phyloP scores from a whole-genome alignment of 2,888 invertebrate genomes.

The Andrena bucephala region DNA sequence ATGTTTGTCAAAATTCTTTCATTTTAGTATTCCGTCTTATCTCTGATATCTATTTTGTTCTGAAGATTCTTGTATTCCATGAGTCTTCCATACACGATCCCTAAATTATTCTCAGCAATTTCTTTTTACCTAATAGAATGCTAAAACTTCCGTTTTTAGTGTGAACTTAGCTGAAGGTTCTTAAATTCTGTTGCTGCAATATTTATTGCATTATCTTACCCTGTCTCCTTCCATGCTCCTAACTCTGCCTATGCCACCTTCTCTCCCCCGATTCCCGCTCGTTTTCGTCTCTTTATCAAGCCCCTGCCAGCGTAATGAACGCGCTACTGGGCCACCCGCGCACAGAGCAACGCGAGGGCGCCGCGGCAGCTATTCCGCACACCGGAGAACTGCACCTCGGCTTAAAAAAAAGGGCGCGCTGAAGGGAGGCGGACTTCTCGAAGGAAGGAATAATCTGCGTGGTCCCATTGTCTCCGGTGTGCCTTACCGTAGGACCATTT shows the following conservation, averaged over 20 bases:
- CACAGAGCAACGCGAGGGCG: slow-evolving; percentile 31
- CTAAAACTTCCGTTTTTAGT: too few species aligned
- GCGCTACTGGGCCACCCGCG: slow-evolving; percentile 77
- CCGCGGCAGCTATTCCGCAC: slow-evolving; percentile 26
- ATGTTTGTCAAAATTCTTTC: too few species aligned
- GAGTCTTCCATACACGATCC: too few species aligned
- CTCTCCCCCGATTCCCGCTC: not conserved
- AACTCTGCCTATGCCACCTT: not conserved
- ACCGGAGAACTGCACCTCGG: slow-evolving; percentile 20
- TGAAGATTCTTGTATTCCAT: too few species aligned
- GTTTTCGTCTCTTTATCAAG: slow-evolving; percentile 52
- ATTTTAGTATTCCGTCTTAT: too few species aligned
- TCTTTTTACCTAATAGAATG: too few species aligned
- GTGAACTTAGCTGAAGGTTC: not conserved
- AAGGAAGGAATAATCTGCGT: slow-evolving; percentile 60
- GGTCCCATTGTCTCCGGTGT: slow-evolving; percentile 70
- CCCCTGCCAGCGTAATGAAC: slow-evolving; percentile 79
- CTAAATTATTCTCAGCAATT: too few species aligned
- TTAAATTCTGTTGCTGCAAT: not conserved
- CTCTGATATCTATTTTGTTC: too few species aligned
- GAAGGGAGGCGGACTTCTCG: slow-evolving; percentile 33
- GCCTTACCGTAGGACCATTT: slow-evolving; percentile 70
- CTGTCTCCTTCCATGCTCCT: not conserved
- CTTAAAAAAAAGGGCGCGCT: slow-evolving; percentile 30
- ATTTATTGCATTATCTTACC: slow-evolving; percentile 1